Evolutionary conservation across 2,113 vertebrate species (phyloP), one percentile per base, ranked within the genome.

Genomic region (Gavialis gangeticus): DNA sequence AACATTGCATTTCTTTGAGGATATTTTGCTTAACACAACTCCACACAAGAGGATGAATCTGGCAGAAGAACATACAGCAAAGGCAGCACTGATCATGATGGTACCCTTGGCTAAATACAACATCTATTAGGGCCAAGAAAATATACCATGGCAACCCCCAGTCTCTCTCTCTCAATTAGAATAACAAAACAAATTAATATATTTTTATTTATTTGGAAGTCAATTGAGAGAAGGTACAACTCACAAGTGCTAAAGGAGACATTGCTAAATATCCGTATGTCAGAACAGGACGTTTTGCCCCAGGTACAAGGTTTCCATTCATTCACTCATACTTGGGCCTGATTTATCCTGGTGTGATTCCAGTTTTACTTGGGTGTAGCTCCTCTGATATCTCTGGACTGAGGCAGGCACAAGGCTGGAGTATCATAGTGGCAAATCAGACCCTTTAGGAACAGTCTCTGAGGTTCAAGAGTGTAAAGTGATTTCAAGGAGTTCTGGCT

Each of bases 21-120:
- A 91, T 93, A 67, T 56, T 34, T 87, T 93, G 80, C 88, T 95
- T 80, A 96, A 90, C 63, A 79, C 91, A 96, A 92, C 76, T 96
- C 94, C 78, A 85, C 90, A 92, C 86, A 91, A 92, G 79, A 63
- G 94, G 88, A 92, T 91, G 87, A 92, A 91, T 95, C 75, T 75
- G 46, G 67, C 14, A 92, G 85, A 94, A n/a, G 81, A 91, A 94
- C 56, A 63, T 62, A 56, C 86, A 84, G 82, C 57, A 90, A 88
- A 86, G 78, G 0, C 82, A 59, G 63, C 90, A 81, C 90, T 73
- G 91, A 84, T 95, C 86, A 93, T 91, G 80, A 88, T 30, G 88
- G 85, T 79, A 94, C 67, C 71, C 7, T 1, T 46, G 80, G 92
- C 94, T 86, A 91, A 77, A 46, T 80, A 81, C 81, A 80, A 82